A percentile compares a stretch with the other conserved stretches of the same genome.
These are phyloP conservation scores for Craseonycteris thonglongyai DNA, from an alignment of 2,113 vertebrate species.

Conservation along the genomic window DNA sequence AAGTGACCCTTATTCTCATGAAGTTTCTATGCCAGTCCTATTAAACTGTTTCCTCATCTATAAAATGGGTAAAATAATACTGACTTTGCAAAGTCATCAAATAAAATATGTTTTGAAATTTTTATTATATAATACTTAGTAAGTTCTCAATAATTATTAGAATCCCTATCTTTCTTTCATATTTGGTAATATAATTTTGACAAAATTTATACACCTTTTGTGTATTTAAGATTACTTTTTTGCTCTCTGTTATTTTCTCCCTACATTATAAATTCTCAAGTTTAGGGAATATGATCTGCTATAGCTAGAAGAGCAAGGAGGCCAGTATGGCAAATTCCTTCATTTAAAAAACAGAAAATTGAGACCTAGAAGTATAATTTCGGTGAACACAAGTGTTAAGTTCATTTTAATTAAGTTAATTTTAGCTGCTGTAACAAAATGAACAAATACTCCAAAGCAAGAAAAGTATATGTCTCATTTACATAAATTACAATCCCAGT, in stretches of 20 bases:
- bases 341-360: background rate
- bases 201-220: background rate
- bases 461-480: background rate
- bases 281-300: background rate
- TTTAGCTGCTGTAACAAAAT: background rate
- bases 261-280: background rate
- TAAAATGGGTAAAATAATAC: background rate
- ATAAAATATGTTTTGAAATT: background rate
- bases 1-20: background rate
- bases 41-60: background rate
- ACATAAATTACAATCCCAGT: background rate
- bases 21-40: background rate
- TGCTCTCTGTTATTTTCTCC: background rate
- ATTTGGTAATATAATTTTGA: background rate
- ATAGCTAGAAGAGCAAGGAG: background rate
- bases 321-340: background rate
- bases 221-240: background rate
- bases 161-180: background rate
- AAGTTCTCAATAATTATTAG: background rate
- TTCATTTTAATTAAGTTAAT: background rate
- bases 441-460: background rate
- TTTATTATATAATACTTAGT: background rate
- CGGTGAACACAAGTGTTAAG: background rate
- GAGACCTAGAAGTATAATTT: background rate
- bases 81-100: background rate